A percentile compares a stretch with the other conserved stretches of the same genome.
Evolutionary conservation across 1,140 invertebrate species (phyloP).

Genomic region (Yoshiicerus persimilis): DNA sequence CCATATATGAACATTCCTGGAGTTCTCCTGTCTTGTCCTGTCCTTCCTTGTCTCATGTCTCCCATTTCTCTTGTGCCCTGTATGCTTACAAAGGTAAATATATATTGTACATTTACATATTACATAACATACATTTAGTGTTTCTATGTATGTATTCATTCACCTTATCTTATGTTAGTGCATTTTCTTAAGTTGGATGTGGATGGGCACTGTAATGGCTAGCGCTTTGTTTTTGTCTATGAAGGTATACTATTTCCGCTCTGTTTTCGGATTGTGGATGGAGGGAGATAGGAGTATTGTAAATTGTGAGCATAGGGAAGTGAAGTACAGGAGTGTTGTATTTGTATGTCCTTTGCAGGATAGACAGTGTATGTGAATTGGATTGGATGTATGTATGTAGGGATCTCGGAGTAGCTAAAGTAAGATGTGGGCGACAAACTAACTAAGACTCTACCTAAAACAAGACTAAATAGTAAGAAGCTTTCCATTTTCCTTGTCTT

Average conservation of each 20-base stretch:
- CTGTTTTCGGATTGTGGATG: not conserved
- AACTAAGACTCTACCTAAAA: not conserved
- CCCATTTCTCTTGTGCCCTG: not conserved
- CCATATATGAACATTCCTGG: slow-evolving; percentile 1
- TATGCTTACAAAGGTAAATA: not conserved
- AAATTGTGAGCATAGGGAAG: no score
- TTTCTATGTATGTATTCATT: not conserved
- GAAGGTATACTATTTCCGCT: not conserved
- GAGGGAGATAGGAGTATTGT: no score
- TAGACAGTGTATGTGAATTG: not conserved
- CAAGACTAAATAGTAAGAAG: not conserved
- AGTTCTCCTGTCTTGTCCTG: not conserved
- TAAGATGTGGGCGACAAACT: slow-evolving; percentile 2
- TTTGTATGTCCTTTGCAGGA: no score
- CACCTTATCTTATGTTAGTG: not conserved
- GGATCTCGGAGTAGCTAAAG: not conserved
- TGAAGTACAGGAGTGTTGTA: no score
- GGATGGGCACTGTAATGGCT: not conserved
- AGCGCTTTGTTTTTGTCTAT: not conserved
- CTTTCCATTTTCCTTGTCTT: not conserved
- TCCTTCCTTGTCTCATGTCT: not conserved
- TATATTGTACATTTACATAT: not conserved
- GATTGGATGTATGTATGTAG: not conserved
- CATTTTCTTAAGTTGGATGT: not conserved
- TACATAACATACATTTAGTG: not conserved